These are phyloP conservation scores for Callyntrura sp. DNA, from an alignment of 2,888 invertebrate species.

Conservation along the genomic window DNA sequence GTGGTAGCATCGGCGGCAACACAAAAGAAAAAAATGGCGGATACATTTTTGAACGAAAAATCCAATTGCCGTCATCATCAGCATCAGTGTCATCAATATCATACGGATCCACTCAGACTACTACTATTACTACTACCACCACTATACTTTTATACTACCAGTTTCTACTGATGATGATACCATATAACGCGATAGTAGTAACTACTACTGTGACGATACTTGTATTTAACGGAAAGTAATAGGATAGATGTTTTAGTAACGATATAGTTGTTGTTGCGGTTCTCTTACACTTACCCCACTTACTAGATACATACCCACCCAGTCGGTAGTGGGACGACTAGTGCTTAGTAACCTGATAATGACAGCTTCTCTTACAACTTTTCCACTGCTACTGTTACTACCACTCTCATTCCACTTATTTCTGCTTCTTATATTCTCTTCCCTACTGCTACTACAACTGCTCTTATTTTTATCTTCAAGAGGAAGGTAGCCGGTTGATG, in stretches of 20 bases:
- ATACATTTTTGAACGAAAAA: constrained; percentile 11
- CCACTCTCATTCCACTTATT: constrained; percentile 1
- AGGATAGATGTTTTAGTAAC: constrained; percentile 9
- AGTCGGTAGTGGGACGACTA: neutral
- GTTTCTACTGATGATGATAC: too few species aligned
- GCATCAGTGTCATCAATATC: constrained; percentile 27
- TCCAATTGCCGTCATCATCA: constrained; percentile 47
- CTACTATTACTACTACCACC: neutral
- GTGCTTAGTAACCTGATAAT: constrained; percentile 45
- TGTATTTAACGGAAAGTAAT: constrained; percentile 40
- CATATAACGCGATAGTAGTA: neutral
- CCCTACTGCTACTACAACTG: too few species aligned
- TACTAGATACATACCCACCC: too few species aligned
- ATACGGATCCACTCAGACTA: neutral
- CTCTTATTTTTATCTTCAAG: too few species aligned
- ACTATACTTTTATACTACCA: too few species aligned
- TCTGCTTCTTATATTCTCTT: neutral
- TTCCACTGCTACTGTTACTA: neutral
- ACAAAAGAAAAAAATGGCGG: constrained; percentile 1
- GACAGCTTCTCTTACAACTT: constrained; percentile 20
- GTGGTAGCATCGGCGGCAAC: neutral
- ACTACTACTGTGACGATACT: neutral
- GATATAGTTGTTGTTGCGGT: neutral
- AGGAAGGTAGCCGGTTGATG: neutral
- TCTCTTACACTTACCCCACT: too few species aligned